Conservation (phyloP, 2,888 invertebrate species). For the Hirtodrosophila confusa region DNA sequence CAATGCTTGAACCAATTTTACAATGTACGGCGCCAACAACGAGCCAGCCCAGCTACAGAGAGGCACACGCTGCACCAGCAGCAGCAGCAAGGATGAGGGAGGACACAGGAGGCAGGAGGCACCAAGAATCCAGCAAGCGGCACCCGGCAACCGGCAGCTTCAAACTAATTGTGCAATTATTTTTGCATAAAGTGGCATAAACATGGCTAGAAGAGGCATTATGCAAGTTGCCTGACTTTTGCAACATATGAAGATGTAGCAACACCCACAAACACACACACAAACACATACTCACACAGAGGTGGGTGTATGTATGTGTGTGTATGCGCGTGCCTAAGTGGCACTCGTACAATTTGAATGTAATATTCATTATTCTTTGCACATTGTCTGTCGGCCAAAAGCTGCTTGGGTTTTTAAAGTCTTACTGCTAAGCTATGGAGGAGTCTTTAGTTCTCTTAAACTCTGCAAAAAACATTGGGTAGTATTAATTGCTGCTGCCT, state of each 20-base stretch:
- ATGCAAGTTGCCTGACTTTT: constrained; percentile 82
- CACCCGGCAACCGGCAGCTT: constrained; percentile 67
- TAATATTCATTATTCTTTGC: constrained; percentile 81
- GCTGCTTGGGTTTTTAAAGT: constrained; percentile 43
- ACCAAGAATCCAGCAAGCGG: constrained; percentile 6
- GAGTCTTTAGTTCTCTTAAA: constrained; percentile 1
- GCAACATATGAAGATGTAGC: constrained; percentile 71
- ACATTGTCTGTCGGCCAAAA: constrained; percentile 61
- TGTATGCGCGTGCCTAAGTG: constrained; percentile 69
- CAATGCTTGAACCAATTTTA: constrained; percentile 76
- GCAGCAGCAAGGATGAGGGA: constrained; percentile 3
- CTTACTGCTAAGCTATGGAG: constrained; percentile 19
- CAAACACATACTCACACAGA: too few relatives aligned
- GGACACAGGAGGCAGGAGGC: constrained; percentile 15
- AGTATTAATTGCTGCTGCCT: neutral
- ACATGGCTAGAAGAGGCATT: constrained; percentile 82
- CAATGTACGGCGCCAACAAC: constrained; percentile 62
- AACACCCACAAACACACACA: constrained; percentile 40
- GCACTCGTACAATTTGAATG: constrained; percentile 79
- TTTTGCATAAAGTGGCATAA: constrained; percentile 84
- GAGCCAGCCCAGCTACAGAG: too few relatives aligned
- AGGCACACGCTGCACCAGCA: constrained; percentile 9
- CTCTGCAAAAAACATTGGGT: constrained; percentile 13
- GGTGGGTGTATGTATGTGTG: constrained; percentile 2
- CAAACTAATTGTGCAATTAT: constrained; percentile 84